Conservation (phyloP, 1,140 invertebrate genomes). For the Drosophila yakuba region DNA sequence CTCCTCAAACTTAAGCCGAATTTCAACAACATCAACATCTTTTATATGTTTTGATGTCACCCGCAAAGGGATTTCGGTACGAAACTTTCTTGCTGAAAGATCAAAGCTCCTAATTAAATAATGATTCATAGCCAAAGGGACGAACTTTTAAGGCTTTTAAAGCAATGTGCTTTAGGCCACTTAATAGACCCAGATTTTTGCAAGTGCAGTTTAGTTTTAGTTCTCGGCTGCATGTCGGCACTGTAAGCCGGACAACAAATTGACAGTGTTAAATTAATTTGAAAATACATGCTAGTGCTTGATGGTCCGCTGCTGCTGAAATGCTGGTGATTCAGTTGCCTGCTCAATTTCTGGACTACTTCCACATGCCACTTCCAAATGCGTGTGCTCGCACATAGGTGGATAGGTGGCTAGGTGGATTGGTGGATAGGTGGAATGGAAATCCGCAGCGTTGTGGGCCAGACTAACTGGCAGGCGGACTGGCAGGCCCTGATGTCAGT, state of each 20-base stretch:
- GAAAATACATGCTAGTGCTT: slow-evolving; percentile 72
- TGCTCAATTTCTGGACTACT: slow-evolving; percentile 35
- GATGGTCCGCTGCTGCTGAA: slow-evolving; percentile 15
- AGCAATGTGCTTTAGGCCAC: neutral
- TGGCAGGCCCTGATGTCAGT: slow-evolving; percentile 51
- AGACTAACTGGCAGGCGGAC: slow-evolving; percentile 30
- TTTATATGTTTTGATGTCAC: neutral
- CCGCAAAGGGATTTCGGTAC: neutral
- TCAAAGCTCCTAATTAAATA: slow-evolving; percentile 1
- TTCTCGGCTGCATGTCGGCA: slow-evolving; percentile 24
- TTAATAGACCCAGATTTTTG: slow-evolving; percentile 16
- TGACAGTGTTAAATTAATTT: slow-evolving; percentile 84
- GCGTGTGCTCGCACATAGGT: neutral
- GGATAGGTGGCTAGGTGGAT: slow-evolving; percentile 22
- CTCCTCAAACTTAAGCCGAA: neutral
- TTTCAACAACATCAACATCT: too few relatives aligned
- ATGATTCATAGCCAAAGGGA: neutral
- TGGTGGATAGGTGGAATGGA: slow-evolving; percentile 8
- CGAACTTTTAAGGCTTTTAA: neutral
- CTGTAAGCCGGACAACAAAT: slow-evolving; percentile 76
- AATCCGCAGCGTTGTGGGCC: slow-evolving; percentile 29
- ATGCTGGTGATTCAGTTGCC: neutral
- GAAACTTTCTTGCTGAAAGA: neutral
- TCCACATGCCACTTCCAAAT: slow-evolving; percentile 20
- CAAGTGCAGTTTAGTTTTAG: neutral